Conservation (phyloP, 2,113 vertebrate species). For the Phodopus roborovskii region DNA sequence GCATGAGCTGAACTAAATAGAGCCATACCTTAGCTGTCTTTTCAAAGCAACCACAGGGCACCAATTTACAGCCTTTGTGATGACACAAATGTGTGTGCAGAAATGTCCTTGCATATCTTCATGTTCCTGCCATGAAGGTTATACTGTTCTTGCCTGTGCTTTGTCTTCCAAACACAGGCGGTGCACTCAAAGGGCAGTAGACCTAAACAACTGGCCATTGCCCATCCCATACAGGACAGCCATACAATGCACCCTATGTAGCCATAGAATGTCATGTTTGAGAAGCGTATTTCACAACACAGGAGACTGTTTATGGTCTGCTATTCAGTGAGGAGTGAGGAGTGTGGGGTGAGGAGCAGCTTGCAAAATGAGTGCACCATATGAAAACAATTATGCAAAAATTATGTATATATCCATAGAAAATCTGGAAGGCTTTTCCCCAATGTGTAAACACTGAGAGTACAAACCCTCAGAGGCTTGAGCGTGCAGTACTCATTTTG, state of each 20-base stretch:
- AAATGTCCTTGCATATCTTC: constrained; percentile 4
- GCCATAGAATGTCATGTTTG: constrained; percentile 4
- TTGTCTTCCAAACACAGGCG: constrained; percentile 30
- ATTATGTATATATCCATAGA: constrained; percentile 17
- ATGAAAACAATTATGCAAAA: constrained; percentile 64
- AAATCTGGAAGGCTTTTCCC: constrained; percentile 34
- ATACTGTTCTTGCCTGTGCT: constrained; percentile 52
- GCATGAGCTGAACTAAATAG: constrained; percentile 34
- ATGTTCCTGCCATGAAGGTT: constrained; percentile 23
- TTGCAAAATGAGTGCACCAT: constrained; percentile 51
- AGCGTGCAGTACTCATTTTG: background rate
- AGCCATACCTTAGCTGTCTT: constrained; percentile 59
- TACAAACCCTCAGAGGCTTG: background rate
- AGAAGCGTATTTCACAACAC: constrained; percentile 19
- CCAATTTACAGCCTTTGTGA: constrained; percentile 51
- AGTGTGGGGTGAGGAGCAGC: background rate
- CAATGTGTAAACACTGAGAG: background rate
- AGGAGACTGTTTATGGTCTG: constrained; percentile 34
- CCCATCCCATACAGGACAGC: background rate
- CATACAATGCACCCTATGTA: background rate
- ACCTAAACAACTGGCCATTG: constrained; percentile 1
- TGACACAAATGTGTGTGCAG: background rate
- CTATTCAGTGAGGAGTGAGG: background rate
- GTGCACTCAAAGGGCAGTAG: background rate
- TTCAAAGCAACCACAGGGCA: constrained; percentile 47